Base-by-base conservation (phyloP, 2,888 invertebrate species). In the Amiota minor region DNA sequence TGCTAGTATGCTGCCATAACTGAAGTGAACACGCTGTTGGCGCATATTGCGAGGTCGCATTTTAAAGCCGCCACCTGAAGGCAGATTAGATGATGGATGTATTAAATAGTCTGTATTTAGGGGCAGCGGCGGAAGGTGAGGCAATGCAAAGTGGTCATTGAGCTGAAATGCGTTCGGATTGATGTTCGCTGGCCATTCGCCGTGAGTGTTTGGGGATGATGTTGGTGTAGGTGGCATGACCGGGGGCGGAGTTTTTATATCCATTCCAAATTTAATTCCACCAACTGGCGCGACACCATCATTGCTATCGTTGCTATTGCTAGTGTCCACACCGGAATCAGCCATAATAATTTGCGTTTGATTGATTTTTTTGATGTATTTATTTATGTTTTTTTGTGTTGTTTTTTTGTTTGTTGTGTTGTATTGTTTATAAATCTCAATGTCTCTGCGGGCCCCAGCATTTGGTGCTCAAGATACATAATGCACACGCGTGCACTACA, bases 291-390 rank as follows among this genome's bases (percentile, higher is more conserved):
- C 6, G 46, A 71, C 59, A 18, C 81, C 79, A 71, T 81, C 81
- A 75, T 82, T 82, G 67, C 81, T 80, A 69, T 80, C 80, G 64
- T 80, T 81, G 61, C 93, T 79, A 67, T 79, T 81, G 64, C 93
- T 93, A 67, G 94, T 94, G 83, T 94, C 94, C 59, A 94, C 93
- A 71, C 94, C 94, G 55, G 94, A 94, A 90, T 94, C 94, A 76
- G 86, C 85, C 87, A 86, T 82, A 75, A 46, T 46, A 73, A 72
- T 4, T 35, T 35, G 35, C 6, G 35, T 35, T 35, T 35, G 35
- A 35, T 35, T 35, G 35, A 35, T 35, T 49, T 14, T 23, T 23
- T 50, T 45, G 11, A 10, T 1, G 45, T 35, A 49, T 14, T 46
- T 45, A 20, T 56, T 14, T 62, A 53, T 62, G 45, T n/a, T 45